phyloP scores from a whole-genome alignment of 1,140 invertebrate species.

The Thrips palmi region DNA sequence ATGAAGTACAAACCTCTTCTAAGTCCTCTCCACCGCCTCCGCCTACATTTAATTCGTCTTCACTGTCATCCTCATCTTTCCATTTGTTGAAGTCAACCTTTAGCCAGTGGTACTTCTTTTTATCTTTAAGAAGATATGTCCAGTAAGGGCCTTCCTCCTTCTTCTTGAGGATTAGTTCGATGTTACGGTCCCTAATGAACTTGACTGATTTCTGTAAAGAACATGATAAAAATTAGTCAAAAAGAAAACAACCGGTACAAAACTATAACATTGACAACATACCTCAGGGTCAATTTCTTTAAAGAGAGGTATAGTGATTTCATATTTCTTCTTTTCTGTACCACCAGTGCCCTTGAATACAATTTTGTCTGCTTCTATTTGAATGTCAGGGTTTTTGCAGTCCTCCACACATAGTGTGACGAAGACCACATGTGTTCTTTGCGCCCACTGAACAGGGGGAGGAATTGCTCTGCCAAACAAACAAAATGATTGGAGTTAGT shows the following conservation, averaged over 20 bases:
- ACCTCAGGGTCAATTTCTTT: constrained; percentile 67
- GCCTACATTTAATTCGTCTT: constrained; percentile 36
- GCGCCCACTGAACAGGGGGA: constrained; percentile 82
- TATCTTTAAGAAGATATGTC: constrained; percentile 72
- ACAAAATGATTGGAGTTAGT: no score
- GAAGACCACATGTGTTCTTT: constrained; percentile 59
- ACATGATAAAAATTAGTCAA: constrained; percentile 1
- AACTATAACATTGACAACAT: constrained; percentile 24
- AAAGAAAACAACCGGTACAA: constrained; percentile 2
- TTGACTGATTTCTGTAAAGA: constrained; percentile 31
- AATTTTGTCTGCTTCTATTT: constrained; percentile 60
- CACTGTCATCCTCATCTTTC: constrained; percentile 83
- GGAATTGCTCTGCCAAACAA: constrained; percentile 31
- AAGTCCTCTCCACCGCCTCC: constrained; percentile 27
- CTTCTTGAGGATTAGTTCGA: constrained; percentile 57
- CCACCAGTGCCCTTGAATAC: constrained; percentile 73
- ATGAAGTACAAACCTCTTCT: constrained; percentile 30
- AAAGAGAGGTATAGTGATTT: constrained; percentile 66
- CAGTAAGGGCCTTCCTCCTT: constrained; percentile 60
- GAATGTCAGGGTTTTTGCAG: constrained; percentile 65
- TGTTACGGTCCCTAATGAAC: constrained; percentile 41
- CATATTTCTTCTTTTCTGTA: constrained; percentile 67
- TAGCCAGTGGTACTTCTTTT: constrained; percentile 84
- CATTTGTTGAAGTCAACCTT: constrained; percentile 95
- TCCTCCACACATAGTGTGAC: constrained; percentile 80